phyloP scores from a whole-genome alignment of 1,140 invertebrate species.

The Leptopilina boulardi region DNA sequence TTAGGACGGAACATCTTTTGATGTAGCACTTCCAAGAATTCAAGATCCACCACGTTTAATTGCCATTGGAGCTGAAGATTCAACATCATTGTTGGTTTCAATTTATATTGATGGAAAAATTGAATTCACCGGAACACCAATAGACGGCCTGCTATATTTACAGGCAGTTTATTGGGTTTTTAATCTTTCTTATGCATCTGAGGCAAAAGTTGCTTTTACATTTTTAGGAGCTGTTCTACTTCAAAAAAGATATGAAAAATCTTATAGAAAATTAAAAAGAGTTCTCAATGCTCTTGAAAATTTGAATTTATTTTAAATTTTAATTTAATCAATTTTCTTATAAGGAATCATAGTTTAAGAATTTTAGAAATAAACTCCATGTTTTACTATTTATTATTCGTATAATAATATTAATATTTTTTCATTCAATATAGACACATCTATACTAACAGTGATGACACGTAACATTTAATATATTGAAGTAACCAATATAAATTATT shows the following conservation, averaged over 20 bases:
- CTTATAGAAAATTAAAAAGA: background rate
- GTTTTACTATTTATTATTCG: background rate
- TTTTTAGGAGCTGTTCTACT: background rate
- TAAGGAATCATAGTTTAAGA: background rate
- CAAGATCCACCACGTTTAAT: constrained; percentile 10
- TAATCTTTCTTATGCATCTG: background rate
- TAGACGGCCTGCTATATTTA: constrained; percentile 3
- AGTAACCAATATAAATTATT: no score
- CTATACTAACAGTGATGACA: no score
- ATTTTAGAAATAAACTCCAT: background rate
- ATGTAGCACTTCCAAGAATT: background rate
- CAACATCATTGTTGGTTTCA: background rate
- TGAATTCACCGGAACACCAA: background rate
- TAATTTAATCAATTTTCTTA: background rate
- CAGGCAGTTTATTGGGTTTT: constrained; percentile 1
- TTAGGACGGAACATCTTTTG: background rate
- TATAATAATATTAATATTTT: no score
- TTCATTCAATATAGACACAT: no score
- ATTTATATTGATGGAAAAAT: constrained; percentile 10
- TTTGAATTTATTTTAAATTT: background rate
- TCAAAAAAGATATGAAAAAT: constrained; percentile 27
- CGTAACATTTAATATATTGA: no score
- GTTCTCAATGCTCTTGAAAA: constrained; percentile 1
- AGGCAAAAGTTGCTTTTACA: constrained; percentile 4
- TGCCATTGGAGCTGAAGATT: background rate